phyloP scores from a whole-genome alignment of 2,797 vertebrate species.

The Cetoscarus ocellatus region DNA sequence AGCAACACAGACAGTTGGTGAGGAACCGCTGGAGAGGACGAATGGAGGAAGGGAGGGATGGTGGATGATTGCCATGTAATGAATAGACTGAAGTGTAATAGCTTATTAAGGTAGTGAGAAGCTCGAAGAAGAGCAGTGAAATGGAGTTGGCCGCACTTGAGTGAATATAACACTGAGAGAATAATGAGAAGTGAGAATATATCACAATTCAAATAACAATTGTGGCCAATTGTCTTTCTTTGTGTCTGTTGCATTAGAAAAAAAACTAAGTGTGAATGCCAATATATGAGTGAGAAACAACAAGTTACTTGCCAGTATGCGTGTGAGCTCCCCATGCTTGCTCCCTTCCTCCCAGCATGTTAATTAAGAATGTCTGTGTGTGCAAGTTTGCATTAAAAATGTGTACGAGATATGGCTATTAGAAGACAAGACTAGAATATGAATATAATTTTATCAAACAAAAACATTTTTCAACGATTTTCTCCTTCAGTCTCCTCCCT shows the following conservation, averaged over 20 bases:
- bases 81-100: constrained; percentile 76
- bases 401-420: constrained; percentile 16
- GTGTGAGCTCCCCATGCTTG: constrained; percentile 62
- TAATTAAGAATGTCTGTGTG: constrained; percentile 65
- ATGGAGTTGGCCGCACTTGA: constrained; percentile 73
- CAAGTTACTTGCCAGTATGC: constrained; percentile 71
- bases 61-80: constrained; percentile 53
- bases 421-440: too few species aligned
- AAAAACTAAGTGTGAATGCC: constrained; percentile 67
- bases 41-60: background rate
- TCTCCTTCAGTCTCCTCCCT: too few species aligned
- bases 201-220: constrained; percentile 72
- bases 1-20: constrained; percentile 59
- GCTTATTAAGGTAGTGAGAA: constrained; percentile 74
- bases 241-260: constrained; percentile 50
- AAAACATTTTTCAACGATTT: too few species aligned
- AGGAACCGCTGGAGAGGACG: constrained; percentile 42
- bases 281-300: constrained; percentile 73
- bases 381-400: constrained; percentile 24
- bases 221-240: constrained; percentile 69
- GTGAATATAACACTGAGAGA: constrained; percentile 61
- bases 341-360: constrained; percentile 70
- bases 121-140: constrained; percentile 53
- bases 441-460: too few species aligned
- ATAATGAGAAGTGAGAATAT: constrained; percentile 71